Evolutionary conservation across 2,113 vertebrate genomes (phyloP).

Genomic region (Coptodon rendalli): DNA sequence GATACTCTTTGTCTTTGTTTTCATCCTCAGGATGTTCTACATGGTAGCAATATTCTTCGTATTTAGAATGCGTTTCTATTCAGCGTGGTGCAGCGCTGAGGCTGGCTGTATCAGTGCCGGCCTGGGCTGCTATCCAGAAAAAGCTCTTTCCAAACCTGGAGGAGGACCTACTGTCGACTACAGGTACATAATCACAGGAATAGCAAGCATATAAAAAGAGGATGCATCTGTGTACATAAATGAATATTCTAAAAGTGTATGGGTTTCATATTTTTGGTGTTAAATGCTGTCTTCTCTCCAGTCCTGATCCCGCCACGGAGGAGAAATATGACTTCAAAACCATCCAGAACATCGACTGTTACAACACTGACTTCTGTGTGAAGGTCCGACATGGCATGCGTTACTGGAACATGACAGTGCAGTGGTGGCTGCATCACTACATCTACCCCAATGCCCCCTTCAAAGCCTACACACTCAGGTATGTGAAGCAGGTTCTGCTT

Average conservation of each 20-base stretch:
- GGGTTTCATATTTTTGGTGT: background rate
- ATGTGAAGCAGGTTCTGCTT: background rate
- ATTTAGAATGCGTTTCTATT: constrained; percentile 89
- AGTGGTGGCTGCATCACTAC: constrained; percentile 91
- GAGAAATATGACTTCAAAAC: constrained; percentile 84
- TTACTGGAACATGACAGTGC: constrained; percentile 93
- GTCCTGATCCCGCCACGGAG: constrained; percentile 49
- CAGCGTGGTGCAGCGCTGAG: constrained; percentile 85
- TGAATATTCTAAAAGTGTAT: background rate
- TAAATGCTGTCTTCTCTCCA: background rate
- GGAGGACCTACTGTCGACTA: constrained; percentile 82
- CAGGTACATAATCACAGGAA: constrained; percentile 46
- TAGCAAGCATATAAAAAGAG: background rate
- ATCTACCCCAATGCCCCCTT: constrained; percentile 82
- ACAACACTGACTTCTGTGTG: constrained; percentile 85
- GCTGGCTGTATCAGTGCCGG: constrained; percentile 84
- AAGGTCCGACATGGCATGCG: constrained; percentile 88
- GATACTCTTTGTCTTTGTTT: background rate
- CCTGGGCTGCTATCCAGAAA: constrained; percentile 84
- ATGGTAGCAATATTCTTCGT: constrained; percentile 85
- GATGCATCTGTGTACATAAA: background rate
- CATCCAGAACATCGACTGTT: constrained; percentile 87
- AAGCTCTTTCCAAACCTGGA: constrained; percentile 78
- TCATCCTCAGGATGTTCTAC: constrained; percentile 79
- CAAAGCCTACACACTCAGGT: constrained; percentile 79